Evolutionary conservation across 1,140 invertebrate genomes (phyloP).

Genomic region (Tetramorium simillimum): DNA sequence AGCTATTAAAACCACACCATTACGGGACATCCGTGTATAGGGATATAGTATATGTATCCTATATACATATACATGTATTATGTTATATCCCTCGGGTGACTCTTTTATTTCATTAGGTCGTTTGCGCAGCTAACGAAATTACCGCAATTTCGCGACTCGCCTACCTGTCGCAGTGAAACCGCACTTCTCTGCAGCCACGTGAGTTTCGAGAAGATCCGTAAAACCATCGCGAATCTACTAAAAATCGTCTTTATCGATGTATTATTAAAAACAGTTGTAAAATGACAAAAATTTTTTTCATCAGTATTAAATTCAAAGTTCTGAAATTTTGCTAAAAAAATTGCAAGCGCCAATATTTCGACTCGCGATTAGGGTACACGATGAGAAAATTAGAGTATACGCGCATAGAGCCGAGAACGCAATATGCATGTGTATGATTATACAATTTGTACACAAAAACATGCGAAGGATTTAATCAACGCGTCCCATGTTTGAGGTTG

Average conservation of each 20-base stretch:
- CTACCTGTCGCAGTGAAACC: constrained; percentile 2
- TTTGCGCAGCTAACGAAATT: constrained; percentile 76
- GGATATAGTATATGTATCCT: background rate
- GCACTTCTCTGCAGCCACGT: constrained; percentile 1
- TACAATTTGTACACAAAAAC: background rate
- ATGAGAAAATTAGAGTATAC: background rate
- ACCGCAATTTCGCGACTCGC: constrained; percentile 73
- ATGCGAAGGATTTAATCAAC: constrained; percentile 23
- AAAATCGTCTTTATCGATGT: background rate
- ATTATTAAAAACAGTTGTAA: background rate
- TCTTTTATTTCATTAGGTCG: constrained; percentile 79
- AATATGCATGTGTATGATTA: constrained; percentile 5
- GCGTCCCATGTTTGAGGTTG: background rate
- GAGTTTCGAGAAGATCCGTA: background rate
- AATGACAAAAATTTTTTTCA: background rate
- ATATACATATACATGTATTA: background rate
- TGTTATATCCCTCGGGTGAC: constrained; percentile 48
- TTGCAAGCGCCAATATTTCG: background rate
- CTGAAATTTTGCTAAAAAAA: constrained; percentile 7
- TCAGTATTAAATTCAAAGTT: background rate
- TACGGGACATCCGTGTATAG: constrained; percentile 54
- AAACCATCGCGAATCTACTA: constrained; percentile 13
- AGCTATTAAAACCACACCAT: constrained; percentile 72
- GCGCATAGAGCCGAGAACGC: background rate
- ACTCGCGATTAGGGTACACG: background rate